phyloP scores from a whole-genome alignment of 2,113 vertebrate genomes.

The Crotalus horridus region DNA sequence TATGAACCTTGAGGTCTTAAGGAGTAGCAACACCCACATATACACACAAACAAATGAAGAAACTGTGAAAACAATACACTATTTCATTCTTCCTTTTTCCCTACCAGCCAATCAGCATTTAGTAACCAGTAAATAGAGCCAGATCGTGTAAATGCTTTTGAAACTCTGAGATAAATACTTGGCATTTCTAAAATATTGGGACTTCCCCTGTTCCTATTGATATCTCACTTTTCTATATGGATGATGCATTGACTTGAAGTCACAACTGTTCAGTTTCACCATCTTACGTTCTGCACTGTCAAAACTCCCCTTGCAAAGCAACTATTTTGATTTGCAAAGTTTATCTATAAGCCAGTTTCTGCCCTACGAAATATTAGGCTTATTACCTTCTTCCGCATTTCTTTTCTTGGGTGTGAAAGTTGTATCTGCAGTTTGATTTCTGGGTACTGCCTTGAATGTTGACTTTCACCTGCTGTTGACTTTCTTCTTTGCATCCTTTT shows the following conservation, averaged over 20 bases:
- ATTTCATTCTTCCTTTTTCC: neutral
- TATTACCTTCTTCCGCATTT: neutral
- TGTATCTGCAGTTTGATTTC: neutral
- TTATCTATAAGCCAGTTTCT: neutral
- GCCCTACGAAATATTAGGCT: neutral
- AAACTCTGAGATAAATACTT: neutral
- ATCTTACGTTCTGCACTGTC: neutral
- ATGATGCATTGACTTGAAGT: neutral
- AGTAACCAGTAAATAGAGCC: neutral
- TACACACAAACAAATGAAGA: neutral
- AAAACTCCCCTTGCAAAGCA: neutral
- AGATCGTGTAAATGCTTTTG: neutral
- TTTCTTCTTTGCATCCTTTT: neutral
- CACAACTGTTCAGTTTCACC: neutral
- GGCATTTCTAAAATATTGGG: neutral
- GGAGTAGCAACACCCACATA: neutral
- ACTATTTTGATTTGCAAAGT: neutral
- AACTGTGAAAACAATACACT: neutral
- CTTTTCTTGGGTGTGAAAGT: neutral
- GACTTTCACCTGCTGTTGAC: neutral
- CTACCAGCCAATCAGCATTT: neutral
- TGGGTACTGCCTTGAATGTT: neutral
- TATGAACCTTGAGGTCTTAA: neutral
- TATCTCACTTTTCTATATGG: neutral
- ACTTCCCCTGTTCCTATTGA: neutral